phyloP scores from a whole-genome alignment of 1,140 invertebrate genomes.

The Achatina immaculata region DNA sequence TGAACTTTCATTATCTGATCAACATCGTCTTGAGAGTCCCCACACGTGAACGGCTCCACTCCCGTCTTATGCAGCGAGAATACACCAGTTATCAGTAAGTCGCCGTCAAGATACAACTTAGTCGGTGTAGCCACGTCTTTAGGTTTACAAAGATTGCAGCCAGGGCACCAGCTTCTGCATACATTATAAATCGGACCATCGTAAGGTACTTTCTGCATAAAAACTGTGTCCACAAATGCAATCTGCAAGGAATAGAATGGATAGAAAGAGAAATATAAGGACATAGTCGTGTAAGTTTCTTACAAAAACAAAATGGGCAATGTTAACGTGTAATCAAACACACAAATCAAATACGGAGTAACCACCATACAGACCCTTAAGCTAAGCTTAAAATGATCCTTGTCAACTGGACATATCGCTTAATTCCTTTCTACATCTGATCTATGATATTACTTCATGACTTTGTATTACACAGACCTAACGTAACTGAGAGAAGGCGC shows the following conservation, averaged over 20 bases:
- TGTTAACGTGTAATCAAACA: no score
- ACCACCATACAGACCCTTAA: no score
- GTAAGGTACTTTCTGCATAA: background rate
- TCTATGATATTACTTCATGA: no score
- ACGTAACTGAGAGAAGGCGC: no score
- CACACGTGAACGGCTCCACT: slow-evolving; percentile 71
- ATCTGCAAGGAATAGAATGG: background rate
- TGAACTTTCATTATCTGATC: slow-evolving; percentile 45
- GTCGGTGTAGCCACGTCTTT: background rate
- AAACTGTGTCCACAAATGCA: background rate
- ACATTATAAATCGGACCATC: background rate
- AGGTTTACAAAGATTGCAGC: slow-evolving; percentile 38
- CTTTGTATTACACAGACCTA: no score
- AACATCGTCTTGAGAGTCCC: slow-evolving; percentile 75
- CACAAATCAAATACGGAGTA: no score
- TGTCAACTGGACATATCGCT: no score
- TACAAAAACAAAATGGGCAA: no score
- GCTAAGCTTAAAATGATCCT: no score
- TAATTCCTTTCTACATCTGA: no score
- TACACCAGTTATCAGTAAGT: slow-evolving; percentile 81
- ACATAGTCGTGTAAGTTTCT: no score
- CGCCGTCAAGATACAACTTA: slow-evolving; percentile 71
- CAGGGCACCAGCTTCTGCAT: slow-evolving; percentile 39
- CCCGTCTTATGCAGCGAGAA: slow-evolving; percentile 80
- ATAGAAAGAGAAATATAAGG: no score